Percentiles rank a stretch among this genome's conserved stretches.
Evolutionary conservation across 2,113 vertebrate species (phyloP).

Genomic region (Aegithalos caudatus): DNA sequence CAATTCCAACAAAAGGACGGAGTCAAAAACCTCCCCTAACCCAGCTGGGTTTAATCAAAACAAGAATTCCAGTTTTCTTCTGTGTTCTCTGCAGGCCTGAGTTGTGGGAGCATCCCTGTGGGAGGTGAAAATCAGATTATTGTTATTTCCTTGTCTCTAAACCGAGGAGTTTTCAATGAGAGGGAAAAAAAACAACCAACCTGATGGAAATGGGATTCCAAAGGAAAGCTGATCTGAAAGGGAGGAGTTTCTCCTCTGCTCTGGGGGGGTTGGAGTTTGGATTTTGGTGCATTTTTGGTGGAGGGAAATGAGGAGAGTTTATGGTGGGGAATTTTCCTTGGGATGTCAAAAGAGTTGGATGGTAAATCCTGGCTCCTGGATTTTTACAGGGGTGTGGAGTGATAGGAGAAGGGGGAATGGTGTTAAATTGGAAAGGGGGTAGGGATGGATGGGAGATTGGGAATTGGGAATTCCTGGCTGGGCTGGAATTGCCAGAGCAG

Average conservation of each 20-base stretch:
- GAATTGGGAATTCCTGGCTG: too few relatives aligned
- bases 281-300: neutral
- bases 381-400: neutral
- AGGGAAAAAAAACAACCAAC: neutral
- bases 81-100: neutral
- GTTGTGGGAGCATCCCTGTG: neutral
- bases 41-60: neutral
- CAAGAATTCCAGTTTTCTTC: neutral
- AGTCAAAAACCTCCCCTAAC: neutral
- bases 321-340: neutral
- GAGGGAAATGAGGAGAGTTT: neutral
- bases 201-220: neutral
- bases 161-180: neutral
- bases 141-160: neutral
- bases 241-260: neutral
- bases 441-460: neutral
- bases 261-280: too few relatives aligned
- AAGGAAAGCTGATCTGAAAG: neutral
- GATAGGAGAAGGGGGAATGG: neutral
- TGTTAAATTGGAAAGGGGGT: neutral
- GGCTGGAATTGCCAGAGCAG: too few relatives aligned
- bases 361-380: fast-evolving
- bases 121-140: neutral
- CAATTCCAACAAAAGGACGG: neutral
- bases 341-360: neutral